Percentiles rank a stretch among this genome's conserved stretches.
Evolutionary conservation across 2,888 invertebrate species (phyloP).

Genomic region (Morpho deidamia): DNA sequence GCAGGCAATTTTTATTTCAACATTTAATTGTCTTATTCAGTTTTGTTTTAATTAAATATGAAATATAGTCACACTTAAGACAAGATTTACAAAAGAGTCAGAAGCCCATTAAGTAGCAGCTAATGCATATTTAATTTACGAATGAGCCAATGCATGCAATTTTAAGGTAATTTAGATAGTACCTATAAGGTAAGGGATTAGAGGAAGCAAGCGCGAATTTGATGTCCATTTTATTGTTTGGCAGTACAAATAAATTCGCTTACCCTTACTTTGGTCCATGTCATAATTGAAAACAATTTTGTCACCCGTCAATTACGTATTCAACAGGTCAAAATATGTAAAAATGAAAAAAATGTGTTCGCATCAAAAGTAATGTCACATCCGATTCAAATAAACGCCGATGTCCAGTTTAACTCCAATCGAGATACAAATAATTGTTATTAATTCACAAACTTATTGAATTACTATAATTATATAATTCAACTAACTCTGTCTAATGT

Average conservation of each 20-base stretch:
- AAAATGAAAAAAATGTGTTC: constrained; percentile 15
- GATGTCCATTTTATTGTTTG: too few relatives aligned
- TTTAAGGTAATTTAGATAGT: too few relatives aligned
- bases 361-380: constrained; percentile 46
- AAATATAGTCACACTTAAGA: too few relatives aligned
- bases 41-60: too few relatives aligned
- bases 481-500: constrained; percentile 74
- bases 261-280: constrained; percentile 68
- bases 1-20: too few relatives aligned
- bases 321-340: neutral
- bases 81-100: too few relatives aligned
- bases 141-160: too few relatives aligned
- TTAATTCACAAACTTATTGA: constrained; percentile 73
- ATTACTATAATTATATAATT: constrained; percentile 78
- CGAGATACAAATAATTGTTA: constrained; percentile 58
- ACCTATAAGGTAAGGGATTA: too few relatives aligned
- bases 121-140: too few relatives aligned
- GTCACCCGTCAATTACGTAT: neutral
- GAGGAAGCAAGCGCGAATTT: too few relatives aligned
- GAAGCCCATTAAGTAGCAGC: too few relatives aligned
- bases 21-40: too few relatives aligned
- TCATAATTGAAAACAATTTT: constrained; percentile 16
- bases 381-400: constrained; percentile 45
- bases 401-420: constrained; percentile 46
- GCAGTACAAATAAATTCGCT: constrained; percentile 22